Percentiles rank a stretch among this genome's conserved stretches.
Conservation (phyloP, 2,888 invertebrate genomes). For the Diachrysia chrysitis region DNA sequence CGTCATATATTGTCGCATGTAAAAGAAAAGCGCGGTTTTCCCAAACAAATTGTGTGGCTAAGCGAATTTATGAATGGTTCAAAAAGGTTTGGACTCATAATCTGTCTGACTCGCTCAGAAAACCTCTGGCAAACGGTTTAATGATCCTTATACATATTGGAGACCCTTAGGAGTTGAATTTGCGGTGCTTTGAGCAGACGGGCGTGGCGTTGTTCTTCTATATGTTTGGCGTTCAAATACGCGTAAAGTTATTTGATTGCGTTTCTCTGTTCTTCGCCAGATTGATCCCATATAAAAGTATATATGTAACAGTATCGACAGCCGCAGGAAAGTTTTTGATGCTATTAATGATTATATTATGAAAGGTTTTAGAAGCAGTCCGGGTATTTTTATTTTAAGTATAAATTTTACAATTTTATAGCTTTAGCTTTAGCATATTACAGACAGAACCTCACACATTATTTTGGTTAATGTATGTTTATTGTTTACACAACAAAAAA, state of each 20-base stretch:
- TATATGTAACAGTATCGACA: too few species aligned
- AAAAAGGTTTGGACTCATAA: constrained; percentile 52
- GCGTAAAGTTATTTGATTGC: constrained; percentile 19
- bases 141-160: constrained; percentile 48
- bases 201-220: constrained; percentile 26
- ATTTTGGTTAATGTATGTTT: too few species aligned
- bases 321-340: too few species aligned
- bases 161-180: constrained; percentile 41
- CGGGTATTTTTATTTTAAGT: too few species aligned
- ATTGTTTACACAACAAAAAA: too few species aligned
- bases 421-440: too few species aligned
- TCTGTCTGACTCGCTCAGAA: constrained; percentile 55
- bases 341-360: too few species aligned
- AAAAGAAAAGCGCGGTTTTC: constrained; percentile 48
- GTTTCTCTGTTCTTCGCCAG: constrained; percentile 12
- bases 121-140: constrained; percentile 52
- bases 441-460: too few species aligned
- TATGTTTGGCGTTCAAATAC: constrained; percentile 38
- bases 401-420: too few species aligned
- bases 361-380: too few species aligned
- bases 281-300: background rate
- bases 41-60: constrained; percentile 46
- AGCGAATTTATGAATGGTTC: constrained; percentile 55
- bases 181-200: constrained; percentile 47
- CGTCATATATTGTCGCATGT: constrained; percentile 7